Evolutionary conservation across 2,888 invertebrate genomes (phyloP).

Genomic region (Lamproptera curius): DNA sequence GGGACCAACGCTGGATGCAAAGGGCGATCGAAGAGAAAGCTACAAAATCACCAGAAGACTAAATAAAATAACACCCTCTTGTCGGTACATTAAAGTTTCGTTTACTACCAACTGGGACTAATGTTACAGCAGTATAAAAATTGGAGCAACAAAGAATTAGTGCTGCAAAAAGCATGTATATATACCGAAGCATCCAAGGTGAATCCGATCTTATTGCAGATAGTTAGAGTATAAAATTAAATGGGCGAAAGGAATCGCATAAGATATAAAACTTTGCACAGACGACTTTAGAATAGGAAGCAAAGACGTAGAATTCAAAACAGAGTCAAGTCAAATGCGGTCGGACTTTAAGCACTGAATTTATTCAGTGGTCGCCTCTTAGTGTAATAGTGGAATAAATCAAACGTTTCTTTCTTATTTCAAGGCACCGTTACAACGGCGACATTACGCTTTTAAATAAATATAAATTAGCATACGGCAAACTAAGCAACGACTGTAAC

Average conservation of each 20-base stretch:
- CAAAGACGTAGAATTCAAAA: constrained; percentile 61
- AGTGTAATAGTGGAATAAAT: constrained; percentile 43
- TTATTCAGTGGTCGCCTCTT: constrained; percentile 47
- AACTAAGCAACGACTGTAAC: neutral
- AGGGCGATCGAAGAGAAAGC: constrained; percentile 48
- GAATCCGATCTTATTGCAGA: constrained; percentile 25
- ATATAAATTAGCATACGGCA: constrained; percentile 7
- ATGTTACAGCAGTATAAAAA: constrained; percentile 54
- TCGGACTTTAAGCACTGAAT: constrained; percentile 55
- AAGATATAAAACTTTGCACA: constrained; percentile 34
- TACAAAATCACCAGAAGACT: constrained; percentile 37
- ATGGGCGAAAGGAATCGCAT: constrained; percentile 24
- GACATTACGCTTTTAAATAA: neutral
- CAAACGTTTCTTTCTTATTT: constrained; percentile 24
- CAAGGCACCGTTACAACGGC: constrained; percentile 1
- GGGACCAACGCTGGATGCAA: constrained; percentile 65
- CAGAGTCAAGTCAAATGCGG: constrained; percentile 55
- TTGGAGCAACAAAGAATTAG: constrained; percentile 60
- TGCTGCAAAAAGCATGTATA: constrained; percentile 59
- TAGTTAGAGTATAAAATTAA: constrained; percentile 40
- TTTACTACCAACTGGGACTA: constrained; percentile 25
- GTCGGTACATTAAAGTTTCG: constrained; percentile 29
- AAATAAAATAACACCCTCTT: constrained; percentile 38
- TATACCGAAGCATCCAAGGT: constrained; percentile 29
- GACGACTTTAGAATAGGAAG: constrained; percentile 42